Evolutionary conservation across 2,888 invertebrate genomes (phyloP).

Genomic region (Pachymerium ferrugineum): DNA sequence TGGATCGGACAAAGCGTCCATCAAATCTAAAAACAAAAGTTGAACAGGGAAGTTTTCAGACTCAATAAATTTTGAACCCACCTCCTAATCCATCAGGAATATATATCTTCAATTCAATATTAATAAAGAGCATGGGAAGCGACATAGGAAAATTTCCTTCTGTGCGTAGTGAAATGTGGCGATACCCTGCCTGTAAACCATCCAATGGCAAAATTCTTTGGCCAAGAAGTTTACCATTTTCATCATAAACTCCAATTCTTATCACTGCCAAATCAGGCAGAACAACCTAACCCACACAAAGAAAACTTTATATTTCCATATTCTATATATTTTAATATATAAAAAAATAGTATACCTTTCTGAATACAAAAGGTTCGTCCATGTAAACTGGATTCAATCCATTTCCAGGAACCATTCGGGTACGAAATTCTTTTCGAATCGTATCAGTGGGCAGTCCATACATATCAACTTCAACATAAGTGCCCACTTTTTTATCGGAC

Average conservation of each 20-base stretch:
- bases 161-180: constrained; percentile 94
- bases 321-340: neutral
- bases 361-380: constrained; percentile 94
- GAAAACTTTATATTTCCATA: neutral
- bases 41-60: neutral
- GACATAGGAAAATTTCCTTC: constrained; percentile 99
- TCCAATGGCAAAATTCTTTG: constrained; percentile 96
- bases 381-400: constrained; percentile 99
- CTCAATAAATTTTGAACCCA: constrained; percentile 45
- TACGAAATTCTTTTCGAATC: constrained; percentile 95
- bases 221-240: constrained; percentile 90
- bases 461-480: constrained; percentile 99
- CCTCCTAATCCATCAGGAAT: constrained; percentile 98
- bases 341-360: constrained; percentile 61
- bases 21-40: constrained; percentile 64
- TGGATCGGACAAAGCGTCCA: constrained; percentile 95
- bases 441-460: constrained; percentile 94
- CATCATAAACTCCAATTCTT: constrained; percentile 97
- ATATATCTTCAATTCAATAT: constrained; percentile 98
- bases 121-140: constrained; percentile 96
- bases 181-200: constrained; percentile 94
- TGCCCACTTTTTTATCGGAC: constrained; percentile 97
- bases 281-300: constrained; percentile 64
- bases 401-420: constrained; percentile 91
- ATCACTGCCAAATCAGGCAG: constrained; percentile 95